Conservation (phyloP, 2,797 vertebrate genomes). For the Arrhamphus sclerolepis region DNA sequence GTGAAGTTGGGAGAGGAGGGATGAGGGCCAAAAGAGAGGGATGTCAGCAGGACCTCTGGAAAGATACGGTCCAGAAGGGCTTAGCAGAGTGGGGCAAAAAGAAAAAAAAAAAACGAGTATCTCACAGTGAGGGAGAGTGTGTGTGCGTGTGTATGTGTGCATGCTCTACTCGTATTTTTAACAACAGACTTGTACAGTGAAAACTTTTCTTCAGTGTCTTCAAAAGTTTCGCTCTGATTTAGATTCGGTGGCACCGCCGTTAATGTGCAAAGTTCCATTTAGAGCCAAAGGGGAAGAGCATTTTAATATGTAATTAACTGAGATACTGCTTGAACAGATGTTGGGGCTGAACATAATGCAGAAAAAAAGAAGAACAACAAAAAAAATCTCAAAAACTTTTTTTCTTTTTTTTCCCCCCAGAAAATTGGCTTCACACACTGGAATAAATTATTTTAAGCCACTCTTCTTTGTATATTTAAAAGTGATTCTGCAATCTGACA, state of each 20-base stretch:
- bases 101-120: too few relatives aligned
- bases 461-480: neutral
- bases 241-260: neutral
- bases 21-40: slow-evolving; percentile 39
- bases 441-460: slow-evolving; percentile 11
- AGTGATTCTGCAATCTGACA: neutral
- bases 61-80: slow-evolving; percentile 40
- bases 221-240: slow-evolving; percentile 15
- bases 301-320: slow-evolving; percentile 11
- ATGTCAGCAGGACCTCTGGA: slow-evolving; percentile 39
- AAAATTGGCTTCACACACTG: slow-evolving; percentile 1
- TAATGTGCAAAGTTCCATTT: slow-evolving; percentile 7
- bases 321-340: slow-evolving; percentile 15
- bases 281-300: neutral
- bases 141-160: neutral
- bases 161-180: neutral
- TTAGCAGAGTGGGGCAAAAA: slow-evolving; percentile 28
- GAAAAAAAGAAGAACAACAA: too few relatives aligned
- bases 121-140: slow-evolving; percentile 22
- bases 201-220: slow-evolving; percentile 4
- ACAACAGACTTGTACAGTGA: neutral
- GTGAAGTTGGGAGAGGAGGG: slow-evolving; percentile 27
- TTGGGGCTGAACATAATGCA: neutral
- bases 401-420: slow-evolving; percentile 3
- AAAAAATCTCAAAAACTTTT: too few relatives aligned